A percentile compares a stretch with the other conserved stretches of the same genome.
Evolutionary conservation across 2,797 vertebrate genomes (phyloP).

Genomic region (Antrozous pallidus): DNA sequence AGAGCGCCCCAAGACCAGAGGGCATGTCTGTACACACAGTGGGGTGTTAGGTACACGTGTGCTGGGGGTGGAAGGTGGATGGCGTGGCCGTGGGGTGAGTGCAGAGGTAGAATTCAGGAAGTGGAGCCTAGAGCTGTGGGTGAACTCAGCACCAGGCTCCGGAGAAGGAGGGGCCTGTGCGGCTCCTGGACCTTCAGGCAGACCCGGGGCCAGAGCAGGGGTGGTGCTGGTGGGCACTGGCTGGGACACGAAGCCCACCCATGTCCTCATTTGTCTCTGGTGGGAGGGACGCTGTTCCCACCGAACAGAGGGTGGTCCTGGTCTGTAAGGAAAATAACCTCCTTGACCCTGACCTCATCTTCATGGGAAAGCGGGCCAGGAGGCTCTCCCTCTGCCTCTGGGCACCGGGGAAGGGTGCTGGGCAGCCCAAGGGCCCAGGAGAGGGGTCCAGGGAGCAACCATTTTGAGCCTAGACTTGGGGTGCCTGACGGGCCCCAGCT

Average conservation of each 20-base stretch:
- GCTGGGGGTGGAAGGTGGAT: rapidly evolving
- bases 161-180: neutral
- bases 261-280: neutral
- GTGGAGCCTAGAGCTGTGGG: neutral
- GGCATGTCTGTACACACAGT: rapidly evolving
- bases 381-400: neutral
- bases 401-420: neutral
- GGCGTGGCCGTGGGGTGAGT: rapidly evolving
- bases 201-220: neutral
- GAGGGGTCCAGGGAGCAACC: neutral
- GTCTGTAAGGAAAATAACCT: neutral
- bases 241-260: neutral
- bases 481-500: neutral
- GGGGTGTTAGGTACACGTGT: rapidly evolving
- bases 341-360: neutral
- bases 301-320: neutral
- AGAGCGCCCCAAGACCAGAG: neutral
- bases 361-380: neutral
- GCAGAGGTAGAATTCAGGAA: neutral
- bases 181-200: neutral
- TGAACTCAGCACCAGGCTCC: neutral
- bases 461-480: neutral
- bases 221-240: rapidly evolving
- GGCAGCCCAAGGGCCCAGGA: neutral
- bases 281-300: neutral